A percentile compares a stretch with the other conserved stretches of the same genome.
Evolutionary conservation across 2,797 vertebrate species (phyloP).

Genomic region (Corythornis leucogaster): DNA sequence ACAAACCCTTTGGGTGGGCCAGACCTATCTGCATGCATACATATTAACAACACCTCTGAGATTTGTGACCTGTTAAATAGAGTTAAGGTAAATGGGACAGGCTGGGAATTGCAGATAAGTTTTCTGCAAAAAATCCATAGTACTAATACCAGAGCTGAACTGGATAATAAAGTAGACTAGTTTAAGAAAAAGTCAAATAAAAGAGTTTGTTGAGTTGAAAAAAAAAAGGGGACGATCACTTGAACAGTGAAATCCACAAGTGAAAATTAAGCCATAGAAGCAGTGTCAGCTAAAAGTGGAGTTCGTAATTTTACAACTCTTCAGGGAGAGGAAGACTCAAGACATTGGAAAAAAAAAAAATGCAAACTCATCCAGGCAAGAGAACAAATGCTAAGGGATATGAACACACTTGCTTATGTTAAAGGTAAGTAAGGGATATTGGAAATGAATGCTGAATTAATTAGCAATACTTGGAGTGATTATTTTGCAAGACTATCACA

Average conservation of each 20-base stretch:
- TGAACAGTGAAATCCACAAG: neutral
- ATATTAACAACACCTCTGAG: neutral
- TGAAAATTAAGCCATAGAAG: neutral
- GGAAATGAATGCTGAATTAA: conserved; percentile 35
- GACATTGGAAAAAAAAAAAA: neutral
- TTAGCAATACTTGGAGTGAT: conserved; percentile 12
- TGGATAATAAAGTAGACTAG: neutral
- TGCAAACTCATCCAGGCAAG: neutral
- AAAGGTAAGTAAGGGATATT: conserved; percentile 19
- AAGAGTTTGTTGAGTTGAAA: neutral
- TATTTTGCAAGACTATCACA: conserved; percentile 10
- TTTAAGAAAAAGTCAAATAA: neutral
- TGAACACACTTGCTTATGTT: neutral
- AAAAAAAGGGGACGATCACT: neutral
- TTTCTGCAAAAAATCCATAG: neutral
- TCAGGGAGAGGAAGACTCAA: neutral
- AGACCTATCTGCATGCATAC: neutral
- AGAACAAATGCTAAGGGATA: neutral
- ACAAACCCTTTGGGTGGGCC: neutral
- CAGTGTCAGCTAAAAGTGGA: neutral
- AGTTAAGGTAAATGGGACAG: neutral
- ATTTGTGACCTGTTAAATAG: neutral
- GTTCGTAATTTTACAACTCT: neutral
- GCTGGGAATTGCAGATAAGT: neutral
- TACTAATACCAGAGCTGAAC: neutral